Evolutionary conservation across 2,113 vertebrate species (phyloP), one percentile per base, ranked within the genome.

Genomic region (Austrofundulus limnaeus): DNA sequence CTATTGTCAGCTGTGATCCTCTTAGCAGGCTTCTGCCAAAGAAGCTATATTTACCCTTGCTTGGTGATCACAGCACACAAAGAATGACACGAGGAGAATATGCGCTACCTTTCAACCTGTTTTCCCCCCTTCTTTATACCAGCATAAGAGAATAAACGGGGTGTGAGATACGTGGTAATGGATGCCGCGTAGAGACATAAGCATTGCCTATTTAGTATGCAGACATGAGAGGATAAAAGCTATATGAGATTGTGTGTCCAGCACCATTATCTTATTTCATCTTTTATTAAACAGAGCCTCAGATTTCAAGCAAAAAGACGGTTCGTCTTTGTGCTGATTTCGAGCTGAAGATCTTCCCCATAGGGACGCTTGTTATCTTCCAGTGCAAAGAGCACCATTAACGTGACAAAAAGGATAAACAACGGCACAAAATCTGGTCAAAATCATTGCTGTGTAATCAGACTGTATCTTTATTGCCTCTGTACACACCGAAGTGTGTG

Each of bases 1-100:
- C 85, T 74, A 84, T 79, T 84, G 83, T 67, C 83, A 81, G 81
- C 77, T 83, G 61, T 84, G 78, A 85, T 89, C 78, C 77, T 86
- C 85, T 81, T 81, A 75, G 75, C 80, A 62, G 76, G 70, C 66
- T 68, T 73, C 78, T 82, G 75, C 69, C 70, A 77, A 82, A 82
- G 83, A 55, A 80, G 77, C 78, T 87, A 83, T 86, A 89, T 85
- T 85, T 87, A 84, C 74, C 73, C 31, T 63, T 56, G 72, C 56
- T n/a, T 55, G 54, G 77, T 74, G 80, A 87, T 88, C 85, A 79
- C 51, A 74, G 78, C 49, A 50, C 66, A 73, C 73, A 67, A 70
- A 81, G 62, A 83, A 73, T 42, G 70, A 74, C 65, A 75, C 51
- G 70, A 57, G 12, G 17, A 50, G 50, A 77, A 62, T 75, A 75